A percentile compares a stretch with the other conserved stretches of the same genome.
phyloP scores from a whole-genome alignment of 1,140 invertebrate genomes.

The Penaeus vannamei region DNA sequence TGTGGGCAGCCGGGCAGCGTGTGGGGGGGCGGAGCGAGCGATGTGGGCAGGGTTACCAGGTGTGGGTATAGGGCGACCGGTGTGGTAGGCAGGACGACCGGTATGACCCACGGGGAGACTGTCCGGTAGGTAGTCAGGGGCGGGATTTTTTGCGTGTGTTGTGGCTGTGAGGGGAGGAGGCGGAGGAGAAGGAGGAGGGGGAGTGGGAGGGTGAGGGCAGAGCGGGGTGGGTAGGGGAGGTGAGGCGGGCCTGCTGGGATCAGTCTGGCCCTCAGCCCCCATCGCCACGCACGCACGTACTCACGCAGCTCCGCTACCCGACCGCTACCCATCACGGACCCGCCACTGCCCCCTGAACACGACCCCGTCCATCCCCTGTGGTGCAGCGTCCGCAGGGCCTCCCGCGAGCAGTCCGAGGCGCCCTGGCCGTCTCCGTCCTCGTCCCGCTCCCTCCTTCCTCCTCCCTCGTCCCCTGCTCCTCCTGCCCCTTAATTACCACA shows the following conservation, averaged over 20 bases:
- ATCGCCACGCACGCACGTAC: constrained; percentile 55
- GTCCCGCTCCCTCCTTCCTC: background rate
- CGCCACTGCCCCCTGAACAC: no score
- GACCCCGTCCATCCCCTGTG: background rate
- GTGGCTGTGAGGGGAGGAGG: constrained; percentile 42
- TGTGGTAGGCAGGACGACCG: constrained; percentile 25
- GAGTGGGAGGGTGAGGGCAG: constrained; percentile 15
- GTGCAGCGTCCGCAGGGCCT: background rate
- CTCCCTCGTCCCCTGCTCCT: background rate
- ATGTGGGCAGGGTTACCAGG: background rate
- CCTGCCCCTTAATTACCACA: constrained; percentile 9
- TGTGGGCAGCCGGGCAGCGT: constrained; percentile 25
- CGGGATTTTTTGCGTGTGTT: constrained; percentile 59
- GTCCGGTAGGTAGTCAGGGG: constrained; percentile 59
- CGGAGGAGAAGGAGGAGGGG: constrained; percentile 24
- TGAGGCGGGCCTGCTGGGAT: constrained; percentile 40
- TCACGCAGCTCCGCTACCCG: constrained; percentile 19
- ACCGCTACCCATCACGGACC: no score
- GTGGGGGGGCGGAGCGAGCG: background rate
- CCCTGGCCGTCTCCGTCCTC: background rate
- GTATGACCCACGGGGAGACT: constrained; percentile 58
- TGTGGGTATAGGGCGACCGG: background rate
- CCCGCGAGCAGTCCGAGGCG: no score
- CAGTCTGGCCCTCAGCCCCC: constrained; percentile 52
- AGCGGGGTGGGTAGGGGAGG: constrained; percentile 35